Evolutionary conservation across 2,888 invertebrate genomes (phyloP).

Genomic region (Ommatoiulus sabulosus): DNA sequence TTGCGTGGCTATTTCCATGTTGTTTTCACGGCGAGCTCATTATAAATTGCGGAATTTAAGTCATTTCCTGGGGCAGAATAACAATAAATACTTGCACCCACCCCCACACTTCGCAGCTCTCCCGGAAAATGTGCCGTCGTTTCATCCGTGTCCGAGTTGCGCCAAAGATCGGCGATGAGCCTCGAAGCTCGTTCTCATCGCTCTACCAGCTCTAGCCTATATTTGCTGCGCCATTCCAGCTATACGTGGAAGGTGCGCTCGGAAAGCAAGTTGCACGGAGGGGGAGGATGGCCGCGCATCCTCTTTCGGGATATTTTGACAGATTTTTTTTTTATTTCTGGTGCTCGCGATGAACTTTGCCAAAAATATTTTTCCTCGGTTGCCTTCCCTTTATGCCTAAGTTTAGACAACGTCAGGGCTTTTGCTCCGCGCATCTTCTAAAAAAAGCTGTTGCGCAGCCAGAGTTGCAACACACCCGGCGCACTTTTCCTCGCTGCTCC

Average conservation of each 20-base stretch:
- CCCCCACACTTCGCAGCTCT: not conserved
- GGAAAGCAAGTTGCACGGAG: not conserved
- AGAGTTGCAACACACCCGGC: not conserved
- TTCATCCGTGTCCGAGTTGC: not conserved
- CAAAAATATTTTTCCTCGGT: slow-evolving; percentile 26
- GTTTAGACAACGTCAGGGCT: slow-evolving; percentile 42
- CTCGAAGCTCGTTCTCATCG: not conserved
- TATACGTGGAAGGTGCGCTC: not conserved
- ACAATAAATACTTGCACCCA: not conserved
- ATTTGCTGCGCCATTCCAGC: not conserved
- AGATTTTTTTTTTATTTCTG: slow-evolving; percentile 1
- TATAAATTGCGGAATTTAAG: not conserved
- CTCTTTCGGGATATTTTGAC: not conserved
- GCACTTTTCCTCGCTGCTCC: not conserved
- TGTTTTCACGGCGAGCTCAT: not conserved
- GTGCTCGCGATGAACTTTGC: slow-evolving; percentile 47
- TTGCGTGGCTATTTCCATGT: not conserved
- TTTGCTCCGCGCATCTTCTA: not conserved
- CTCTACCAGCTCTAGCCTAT: not conserved
- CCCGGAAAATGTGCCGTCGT: not conserved
- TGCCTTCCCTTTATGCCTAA: slow-evolving; percentile 41
- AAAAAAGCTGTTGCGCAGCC: slow-evolving; percentile 45
- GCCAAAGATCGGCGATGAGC: not conserved
- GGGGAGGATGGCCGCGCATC: not conserved
- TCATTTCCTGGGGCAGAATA: slow-evolving; percentile 11